Evolutionary conservation across 2,888 invertebrate genomes (phyloP).

Genomic region (Baccha elongata): DNA sequence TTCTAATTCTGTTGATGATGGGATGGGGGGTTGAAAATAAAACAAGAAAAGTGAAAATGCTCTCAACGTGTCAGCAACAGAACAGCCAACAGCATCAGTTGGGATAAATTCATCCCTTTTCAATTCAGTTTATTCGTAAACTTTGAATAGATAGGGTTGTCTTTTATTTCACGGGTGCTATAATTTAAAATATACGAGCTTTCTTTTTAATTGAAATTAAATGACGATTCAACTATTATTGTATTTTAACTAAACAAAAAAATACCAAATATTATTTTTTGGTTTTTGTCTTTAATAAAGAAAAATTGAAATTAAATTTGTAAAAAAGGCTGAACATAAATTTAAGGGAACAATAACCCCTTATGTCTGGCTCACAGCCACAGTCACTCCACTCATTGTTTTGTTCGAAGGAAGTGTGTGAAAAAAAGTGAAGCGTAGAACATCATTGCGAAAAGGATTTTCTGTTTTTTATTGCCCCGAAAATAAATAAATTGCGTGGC

Average conservation of each 20-base stretch:
- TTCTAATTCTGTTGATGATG: not conserved
- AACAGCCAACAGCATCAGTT: constrained; percentile 44
- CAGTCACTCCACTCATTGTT: constrained; percentile 3
- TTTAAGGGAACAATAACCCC: not conserved
- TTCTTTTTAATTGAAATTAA: no score
- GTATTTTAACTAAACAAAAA: no score
- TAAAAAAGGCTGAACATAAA: not conserved
- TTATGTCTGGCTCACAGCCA: not conserved
- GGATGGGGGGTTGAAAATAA: constrained; percentile 14
- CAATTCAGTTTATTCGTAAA: constrained; percentile 48
- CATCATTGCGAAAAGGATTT: constrained; percentile 12
- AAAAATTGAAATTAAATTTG: no score
- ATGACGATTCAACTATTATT: no score
- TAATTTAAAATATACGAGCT: not conserved
- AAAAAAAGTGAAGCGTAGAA: constrained; percentile 38
- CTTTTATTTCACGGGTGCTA: not conserved
- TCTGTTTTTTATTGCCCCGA: constrained; percentile 12
- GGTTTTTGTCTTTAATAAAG: no score
- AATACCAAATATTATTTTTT: no score
- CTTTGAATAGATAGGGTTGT: constrained; percentile 42
- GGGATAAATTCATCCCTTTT: constrained; percentile 48
- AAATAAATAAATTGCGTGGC: constrained; percentile 39
- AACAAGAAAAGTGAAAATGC: constrained; percentile 13
- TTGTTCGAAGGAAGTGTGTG: constrained; percentile 1
- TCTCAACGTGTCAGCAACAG: not conserved